Evolutionary conservation across 1,140 invertebrate species (phyloP), one percentile per base, ranked within the genome.

Genomic region (Euwallacea fornicatus): DNA sequence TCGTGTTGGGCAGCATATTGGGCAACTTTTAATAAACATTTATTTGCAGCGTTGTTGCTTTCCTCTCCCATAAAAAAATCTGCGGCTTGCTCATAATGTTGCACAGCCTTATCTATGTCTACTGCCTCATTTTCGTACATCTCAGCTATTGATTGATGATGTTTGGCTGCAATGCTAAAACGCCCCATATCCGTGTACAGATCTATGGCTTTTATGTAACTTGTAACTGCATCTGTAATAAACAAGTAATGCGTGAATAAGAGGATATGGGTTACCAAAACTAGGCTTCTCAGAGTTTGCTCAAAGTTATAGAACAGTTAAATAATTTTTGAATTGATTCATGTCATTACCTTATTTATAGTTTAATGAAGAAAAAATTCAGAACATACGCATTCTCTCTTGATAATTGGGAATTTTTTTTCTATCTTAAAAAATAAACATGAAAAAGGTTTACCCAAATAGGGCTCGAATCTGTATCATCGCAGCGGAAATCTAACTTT

Each of bases 171-270:
- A 86, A 99, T 96, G 21, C 94, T 95, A 83, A 99, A 99, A 55
- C 97, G 86, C 4, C 97, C 98, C 97, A 99, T 99, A 79, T 99
- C 97, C 7, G 96, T 98, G 82, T 98, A 99, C 73, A 99, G 98
- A 83, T 99, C 97, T 73, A 98, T 97, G 3, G 96, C 94, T 82
- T 97, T 98, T 75, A 94, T 82, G 15, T 98, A 82, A 83, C 95
- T 97, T 62, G 89, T 91, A 7, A 98, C 93, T 3, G 97, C 95
- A 86, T 97, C 94, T 95, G 86, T 43, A 88, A 88, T 81, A 76
- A 69, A 72, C 9, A 2, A 50, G 46, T 33, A 33, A 33, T 33
- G 21, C 1, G 21, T 33, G 21, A 33, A 33, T 33, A 33, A 33
- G 21, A 33, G 21, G 4, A 4, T 33, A 33, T 33, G 21, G 21